Percentiles rank a stretch among this genome's conserved stretches.
Evolutionary conservation across 2,113 vertebrate genomes (phyloP).

Genomic region (Epinephelus moara): DNA sequence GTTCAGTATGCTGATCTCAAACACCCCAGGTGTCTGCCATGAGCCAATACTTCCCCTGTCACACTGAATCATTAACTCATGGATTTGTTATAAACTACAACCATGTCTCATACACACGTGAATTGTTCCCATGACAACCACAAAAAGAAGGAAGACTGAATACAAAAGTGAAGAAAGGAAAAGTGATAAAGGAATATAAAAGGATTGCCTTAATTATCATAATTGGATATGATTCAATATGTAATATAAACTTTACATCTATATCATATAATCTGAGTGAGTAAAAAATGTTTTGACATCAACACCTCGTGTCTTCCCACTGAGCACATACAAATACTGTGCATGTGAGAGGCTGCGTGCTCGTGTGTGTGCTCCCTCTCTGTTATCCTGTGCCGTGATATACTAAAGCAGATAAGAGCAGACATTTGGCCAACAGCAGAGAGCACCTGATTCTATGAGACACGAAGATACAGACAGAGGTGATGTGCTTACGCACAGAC

Average conservation of each 20-base stretch:
- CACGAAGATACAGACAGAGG: constrained; percentile 23
- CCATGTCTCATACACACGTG: constrained; percentile 14
- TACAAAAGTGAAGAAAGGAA: constrained; percentile 10
- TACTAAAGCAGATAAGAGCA: constrained; percentile 33
- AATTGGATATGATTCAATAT: constrained; percentile 24
- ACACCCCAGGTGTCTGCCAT: constrained; percentile 41
- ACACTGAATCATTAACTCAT: constrained; percentile 44
- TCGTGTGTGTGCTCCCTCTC: constrained; percentile 4
- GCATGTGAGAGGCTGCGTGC: background rate
- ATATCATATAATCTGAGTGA: constrained; percentile 40
- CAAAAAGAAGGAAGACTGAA: background rate
- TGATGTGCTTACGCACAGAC: constrained; percentile 27
- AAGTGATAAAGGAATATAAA: constrained; percentile 20
- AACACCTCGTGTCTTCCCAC: constrained; percentile 30
- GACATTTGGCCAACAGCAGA: constrained; percentile 16
- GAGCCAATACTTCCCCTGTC: constrained; percentile 16
- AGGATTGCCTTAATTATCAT: constrained; percentile 32
- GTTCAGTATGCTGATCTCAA: constrained; percentile 21
- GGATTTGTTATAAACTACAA: constrained; percentile 41
- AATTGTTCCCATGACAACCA: constrained; percentile 64
- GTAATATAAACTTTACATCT: constrained; percentile 56
- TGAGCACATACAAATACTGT: constrained; percentile 25
- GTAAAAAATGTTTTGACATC: constrained; percentile 11
- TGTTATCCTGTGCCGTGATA: constrained; percentile 9
- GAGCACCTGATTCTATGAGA: constrained; percentile 13